Evolutionary conservation across 2,888 invertebrate species (phyloP).

Genomic region (Agrotis ipsilon): DNA sequence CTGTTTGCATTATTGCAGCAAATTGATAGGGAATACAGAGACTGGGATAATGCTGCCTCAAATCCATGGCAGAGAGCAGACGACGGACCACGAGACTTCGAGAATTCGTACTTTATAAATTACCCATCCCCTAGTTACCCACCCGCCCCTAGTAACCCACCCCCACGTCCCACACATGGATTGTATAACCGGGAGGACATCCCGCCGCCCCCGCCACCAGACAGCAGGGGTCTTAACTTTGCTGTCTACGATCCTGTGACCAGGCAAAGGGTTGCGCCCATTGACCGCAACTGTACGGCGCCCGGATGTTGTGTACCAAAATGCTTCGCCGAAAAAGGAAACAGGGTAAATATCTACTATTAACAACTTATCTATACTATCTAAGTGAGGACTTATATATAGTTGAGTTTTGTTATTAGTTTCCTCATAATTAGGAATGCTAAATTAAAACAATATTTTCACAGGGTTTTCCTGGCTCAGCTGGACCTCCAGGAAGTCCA

Average conservation of each 20-base stretch:
- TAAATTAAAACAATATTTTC: slow-evolving; percentile 20
- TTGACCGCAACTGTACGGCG: slow-evolving; percentile 92
- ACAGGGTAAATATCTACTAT: slow-evolving; percentile 91
- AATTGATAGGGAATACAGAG: slow-evolving; percentile 50
- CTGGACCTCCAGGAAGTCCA: slow-evolving; percentile 94
- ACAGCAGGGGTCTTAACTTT: slow-evolving; percentile 75
- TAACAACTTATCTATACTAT: not conserved
- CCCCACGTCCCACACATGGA: slow-evolving; percentile 59
- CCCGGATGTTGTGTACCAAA: slow-evolving; percentile 95
- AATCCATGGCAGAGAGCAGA: slow-evolving; percentile 53
- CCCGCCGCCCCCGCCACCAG: slow-evolving; percentile 56
- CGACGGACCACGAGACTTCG: slow-evolving; percentile 28
- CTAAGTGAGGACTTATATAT: not conserved
- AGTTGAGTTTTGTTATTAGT: not conserved
- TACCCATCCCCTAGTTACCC: slow-evolving; percentile 6
- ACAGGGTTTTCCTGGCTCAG: slow-evolving; percentile 94
- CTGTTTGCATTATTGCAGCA: slow-evolving; percentile 45
- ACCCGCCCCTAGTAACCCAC: not conserved
- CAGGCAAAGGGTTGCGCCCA: slow-evolving; percentile 80
- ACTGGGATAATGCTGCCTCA: slow-evolving; percentile 55
- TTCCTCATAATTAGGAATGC: not conserved
- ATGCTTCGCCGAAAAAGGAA: slow-evolving; percentile 97
- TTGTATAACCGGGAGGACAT: slow-evolving; percentile 63
- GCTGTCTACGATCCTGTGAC: slow-evolving; percentile 84
- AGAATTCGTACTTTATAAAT: slow-evolving; percentile 15